These are phyloP conservation scores for Tipula lateralis DNA, from an alignment of 2,888 invertebrate species.

Conservation along the genomic window DNA sequence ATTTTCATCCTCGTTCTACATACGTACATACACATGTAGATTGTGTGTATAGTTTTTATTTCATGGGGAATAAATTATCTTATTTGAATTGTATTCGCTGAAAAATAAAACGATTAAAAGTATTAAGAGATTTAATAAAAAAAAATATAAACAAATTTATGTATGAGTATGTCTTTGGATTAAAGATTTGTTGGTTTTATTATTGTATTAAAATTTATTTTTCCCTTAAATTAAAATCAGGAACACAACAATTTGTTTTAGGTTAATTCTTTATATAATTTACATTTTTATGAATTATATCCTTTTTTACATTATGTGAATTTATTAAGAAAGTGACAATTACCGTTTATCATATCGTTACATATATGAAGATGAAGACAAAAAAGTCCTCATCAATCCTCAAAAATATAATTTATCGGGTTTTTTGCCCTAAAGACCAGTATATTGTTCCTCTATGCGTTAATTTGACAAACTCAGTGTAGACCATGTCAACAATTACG, in stretches of 20 bases:
- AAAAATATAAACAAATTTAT: neutral
- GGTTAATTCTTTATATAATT: neutral
- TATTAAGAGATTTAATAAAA: neutral
- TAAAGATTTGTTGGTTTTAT: neutral
- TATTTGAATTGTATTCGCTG: neutral
- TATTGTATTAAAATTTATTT: neutral
- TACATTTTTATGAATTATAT: neutral
- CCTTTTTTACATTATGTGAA: neutral
- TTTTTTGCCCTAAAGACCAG: too few species aligned
- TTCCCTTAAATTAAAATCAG: neutral
- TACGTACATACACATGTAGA: neutral
- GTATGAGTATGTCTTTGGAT: neutral
- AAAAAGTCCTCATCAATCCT: too few species aligned
- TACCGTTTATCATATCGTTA: neutral
- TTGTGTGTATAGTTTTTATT: neutral
- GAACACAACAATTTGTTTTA: neutral
- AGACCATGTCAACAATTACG: too few species aligned
- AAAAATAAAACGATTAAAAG: slow-evolving; percentile 5
- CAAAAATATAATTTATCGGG: too few species aligned
- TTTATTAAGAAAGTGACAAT: neutral
- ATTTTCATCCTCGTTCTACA: too few species aligned
- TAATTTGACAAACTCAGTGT: too few species aligned
- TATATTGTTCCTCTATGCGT: too few species aligned
- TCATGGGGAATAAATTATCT: neutral
- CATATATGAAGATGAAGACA: too few species aligned